These are phyloP conservation scores for Heliconius melpomene DNA, from an alignment of 1,140 invertebrate species.

Conservation along the genomic window DNA sequence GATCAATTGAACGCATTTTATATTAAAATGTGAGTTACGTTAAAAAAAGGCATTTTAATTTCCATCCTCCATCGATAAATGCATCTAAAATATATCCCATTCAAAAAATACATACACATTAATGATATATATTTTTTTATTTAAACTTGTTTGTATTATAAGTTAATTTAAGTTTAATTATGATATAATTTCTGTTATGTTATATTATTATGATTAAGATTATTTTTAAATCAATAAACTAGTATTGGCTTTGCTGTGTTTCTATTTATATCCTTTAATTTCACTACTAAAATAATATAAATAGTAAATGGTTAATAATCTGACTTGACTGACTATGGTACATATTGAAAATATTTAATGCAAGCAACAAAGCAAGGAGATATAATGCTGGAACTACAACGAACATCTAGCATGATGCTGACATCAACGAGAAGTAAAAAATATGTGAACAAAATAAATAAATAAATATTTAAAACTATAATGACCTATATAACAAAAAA, in stretches of 20 bases:
- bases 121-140: slow-evolving; percentile 16
- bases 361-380: too few species aligned
- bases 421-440: too few species aligned
- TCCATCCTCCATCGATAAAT: slow-evolving; percentile 38
- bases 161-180: slow-evolving; percentile 17
- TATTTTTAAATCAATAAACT: slow-evolving; percentile 61
- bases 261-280: slow-evolving; percentile 42
- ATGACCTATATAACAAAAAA: too few species aligned
- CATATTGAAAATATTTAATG: too few species aligned
- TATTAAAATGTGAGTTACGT: slow-evolving; percentile 76
- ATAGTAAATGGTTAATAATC: too few species aligned
- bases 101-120: slow-evolving; percentile 23
- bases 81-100: slow-evolving; percentile 37
- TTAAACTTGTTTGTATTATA: slow-evolving; percentile 27
- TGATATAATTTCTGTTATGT: slow-evolving; percentile 29
- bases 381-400: too few species aligned
- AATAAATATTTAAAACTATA: too few species aligned
- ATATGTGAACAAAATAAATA: too few species aligned
- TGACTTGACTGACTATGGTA: too few species aligned
- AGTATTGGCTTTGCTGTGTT: slow-evolving; percentile 71
- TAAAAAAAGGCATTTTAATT: slow-evolving; percentile 63
- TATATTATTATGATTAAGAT: slow-evolving; percentile 21
- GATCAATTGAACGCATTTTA: slow-evolving; percentile 72
- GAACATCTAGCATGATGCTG: too few species aligned
- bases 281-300: too few species aligned